Base-by-base conservation (phyloP, 2,888 invertebrate species). In the Drosophila austrosaltans region DNA sequence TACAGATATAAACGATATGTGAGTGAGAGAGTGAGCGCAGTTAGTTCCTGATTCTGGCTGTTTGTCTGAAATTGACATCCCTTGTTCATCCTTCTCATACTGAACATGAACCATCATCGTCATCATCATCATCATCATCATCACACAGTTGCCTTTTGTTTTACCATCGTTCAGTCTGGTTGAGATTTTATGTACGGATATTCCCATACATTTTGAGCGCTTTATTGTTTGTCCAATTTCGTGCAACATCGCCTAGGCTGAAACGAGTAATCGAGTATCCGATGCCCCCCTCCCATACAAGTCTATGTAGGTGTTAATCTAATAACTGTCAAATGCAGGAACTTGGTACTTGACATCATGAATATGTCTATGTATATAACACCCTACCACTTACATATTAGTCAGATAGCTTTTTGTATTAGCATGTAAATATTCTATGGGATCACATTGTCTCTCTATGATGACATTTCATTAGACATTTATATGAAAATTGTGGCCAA, bases 61-160 rank as follows among this genome's bases (percentile, higher is more conserved):
- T 89, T 84, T 84, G 89, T 82, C 89, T 84, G 82, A 84, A 87
- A 87, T 89, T 89, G 83, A 89, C 83, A 89, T 75, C 77, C 79
- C 77, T 72, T 84, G 83, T 77, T 75, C 76, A 79, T 22, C 40
- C 59, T 12, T 42, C n/a, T 54, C 40, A 8, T 39, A 60, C 42
- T 57, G 56, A 67, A 25, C 56, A 6, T 60, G 56, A 57, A 16
- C 16, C 16, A 16, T 16, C 16, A 16, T 16, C 16, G 16, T 16
- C 16, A 16, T 16, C 16, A 16, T 16, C 16, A 16, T 16, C 16
- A 16, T n/a, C n/a, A n/a, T 53, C 60, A 20, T 39, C 58, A 65
- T 76, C 72, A 63, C 63, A 61, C 59, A 65, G 65, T 57, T 59
- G 75, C 72, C 77, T 71, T 72, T 75, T 75, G 74, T 75, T 75